Percentiles rank a stretch among this genome's conserved stretches.
These are phyloP conservation scores for Charadrius vociferus DNA, from an alignment of 2,113 vertebrate genomes.

Conservation along the genomic window DNA sequence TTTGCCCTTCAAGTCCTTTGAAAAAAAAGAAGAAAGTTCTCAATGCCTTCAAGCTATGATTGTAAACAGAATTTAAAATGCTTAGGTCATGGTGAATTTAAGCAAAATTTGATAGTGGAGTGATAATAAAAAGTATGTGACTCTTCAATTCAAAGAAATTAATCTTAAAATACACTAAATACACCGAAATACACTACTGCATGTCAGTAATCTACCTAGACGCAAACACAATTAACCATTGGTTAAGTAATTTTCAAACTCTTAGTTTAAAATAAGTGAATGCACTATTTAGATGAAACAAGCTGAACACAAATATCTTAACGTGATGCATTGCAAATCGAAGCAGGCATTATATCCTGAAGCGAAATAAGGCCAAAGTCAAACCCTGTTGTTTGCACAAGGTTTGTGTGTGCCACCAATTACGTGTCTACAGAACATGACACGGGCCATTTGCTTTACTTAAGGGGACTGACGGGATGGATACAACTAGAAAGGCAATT, in stretches of 20 bases:
- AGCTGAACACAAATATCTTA: not conserved
- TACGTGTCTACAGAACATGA: not conserved
- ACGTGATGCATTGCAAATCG: not conserved
- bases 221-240: not conserved
- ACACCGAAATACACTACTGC: not conserved
- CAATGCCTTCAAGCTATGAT: not conserved
- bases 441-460: not conserved
- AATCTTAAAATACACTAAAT: not conserved
- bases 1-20: not conserved
- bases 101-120: not conserved
- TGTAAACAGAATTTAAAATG: slow-evolving; percentile 2
- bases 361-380: not conserved
- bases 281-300: not conserved
- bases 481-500: not conserved
- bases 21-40: not conserved
- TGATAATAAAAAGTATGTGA: not conserved
- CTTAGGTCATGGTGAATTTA: not conserved
- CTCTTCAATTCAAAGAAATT: not conserved
- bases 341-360: not conserved
- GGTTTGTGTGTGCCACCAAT: not conserved
- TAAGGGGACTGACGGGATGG: not conserved
- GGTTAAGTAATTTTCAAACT: slow-evolving; percentile 30
- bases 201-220: not conserved
- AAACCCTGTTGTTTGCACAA: not conserved
- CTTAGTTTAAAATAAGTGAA: slow-evolving; percentile 2